Base-by-base conservation (phyloP, 2,113 vertebrate species). In the Setophaga coronata region DNA sequence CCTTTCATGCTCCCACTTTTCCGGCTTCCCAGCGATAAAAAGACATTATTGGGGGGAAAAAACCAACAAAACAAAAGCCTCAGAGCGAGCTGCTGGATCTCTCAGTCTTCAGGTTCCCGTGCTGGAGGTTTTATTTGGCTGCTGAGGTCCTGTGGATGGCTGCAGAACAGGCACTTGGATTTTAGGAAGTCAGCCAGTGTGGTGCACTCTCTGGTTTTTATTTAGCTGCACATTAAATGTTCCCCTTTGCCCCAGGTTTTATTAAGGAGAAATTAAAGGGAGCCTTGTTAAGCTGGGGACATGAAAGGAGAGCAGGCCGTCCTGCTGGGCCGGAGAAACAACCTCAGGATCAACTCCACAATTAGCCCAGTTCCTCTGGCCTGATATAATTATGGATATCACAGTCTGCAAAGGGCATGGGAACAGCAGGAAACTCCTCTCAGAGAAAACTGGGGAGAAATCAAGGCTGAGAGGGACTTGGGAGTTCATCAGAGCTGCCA, bases 191-290 rank as follows among this genome's bases (percentile, higher is more conserved):
- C 2, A 1, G 57, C 61, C 53, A 24, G 73, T 38, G 48, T 45
- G 77, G 61, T 51, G 42, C 1, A 2, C 66, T 57, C 88, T 62
- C 87, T 94, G 89, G 0, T 89, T 95, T 91, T 87, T 82, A 87
- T 96, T 95, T 91, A 89, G 66, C n/a, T 33, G 58, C 1, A 7
- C 79, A 15, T 90, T 82, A 92, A 91, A 82, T 3, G 66, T 36
- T 94, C 87, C 89, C 87, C 91, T 93, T 91, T 96, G 89, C 87
- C 83, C 83, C 34, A 24, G 1, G 80, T 96, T 97, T 96, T 92
- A 96, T 90, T 81, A 81, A 57, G 56, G 34, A 97, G 67, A 93
- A 96, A 94, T 95, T 97, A 62, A 95, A 89, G 87, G 42, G 48
- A 84, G 73, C 69, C 83, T 95, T 4, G 34, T 94, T 93, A 89